Evolutionary conservation across 2,888 invertebrate genomes (phyloP), one percentile per base, ranked within the genome.

Genomic region (Tiliacea citrago): DNA sequence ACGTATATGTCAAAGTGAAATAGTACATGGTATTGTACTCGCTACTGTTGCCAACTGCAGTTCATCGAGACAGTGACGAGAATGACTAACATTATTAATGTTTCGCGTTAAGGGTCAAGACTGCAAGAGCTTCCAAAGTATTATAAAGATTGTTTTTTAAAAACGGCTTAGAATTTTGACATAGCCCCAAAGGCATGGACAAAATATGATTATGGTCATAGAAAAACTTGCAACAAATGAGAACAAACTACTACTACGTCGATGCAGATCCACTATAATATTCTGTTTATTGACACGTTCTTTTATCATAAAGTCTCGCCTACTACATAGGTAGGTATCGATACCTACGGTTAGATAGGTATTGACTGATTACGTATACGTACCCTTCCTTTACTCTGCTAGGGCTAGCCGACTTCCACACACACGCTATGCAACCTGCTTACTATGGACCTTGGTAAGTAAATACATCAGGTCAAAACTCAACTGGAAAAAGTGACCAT

Each of bases 11-110:
- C 21, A 16, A 21, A 65, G 63, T 49, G 62, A 49, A 29, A 29
- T 13, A 29, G 63, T 29, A 42, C 53, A 45, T 45, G 47, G 29
- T 55, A 63, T 18, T 45, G 29, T 42, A 29, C 57, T 45, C 24
- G 47, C 61, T 67, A 21, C 35, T 39, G 58, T 55, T 77, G 82
- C 71, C 62, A 79, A 82, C 35, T 72, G 57, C 58, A 74, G 69
- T 67, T 71, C 53, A 75, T 13, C 18, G 7, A 51, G 58, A 58
- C 51, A 58, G 42, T 35, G 24, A 75, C 49, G 42, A 75, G n/a
- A 51, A 51, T 58, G 24, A 21, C 18, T 12, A 16, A 10, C 57
- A 75, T 51, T 35, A 16, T 39, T 13, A 45, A n/a, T 29, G 13
- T 47, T n/a, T 51, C 6, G n/a, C 29, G 21, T 42, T 47, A 70